These are phyloP conservation scores for Drosophila ficusphila DNA, from an alignment of 1,140 invertebrate genomes.

Conservation along the genomic window DNA sequence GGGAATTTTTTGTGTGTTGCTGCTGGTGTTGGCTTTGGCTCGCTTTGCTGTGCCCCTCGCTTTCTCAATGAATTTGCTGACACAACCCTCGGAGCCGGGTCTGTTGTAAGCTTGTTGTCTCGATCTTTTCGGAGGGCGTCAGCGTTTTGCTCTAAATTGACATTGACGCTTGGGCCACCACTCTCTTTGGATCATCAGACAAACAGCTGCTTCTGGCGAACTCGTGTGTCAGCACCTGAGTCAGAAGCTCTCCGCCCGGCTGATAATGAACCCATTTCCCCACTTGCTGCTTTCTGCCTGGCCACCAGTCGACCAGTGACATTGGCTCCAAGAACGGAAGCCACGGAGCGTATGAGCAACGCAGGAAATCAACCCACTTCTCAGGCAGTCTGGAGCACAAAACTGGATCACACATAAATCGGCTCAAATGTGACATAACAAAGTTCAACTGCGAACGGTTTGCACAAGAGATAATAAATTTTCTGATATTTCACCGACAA, in stretches of 20 bases:
- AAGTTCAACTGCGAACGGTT: conserved; percentile 75
- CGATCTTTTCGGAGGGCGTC: conserved; percentile 57
- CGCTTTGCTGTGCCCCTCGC: conserved; percentile 36
- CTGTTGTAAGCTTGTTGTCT: conserved; percentile 45
- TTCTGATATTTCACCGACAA: conserved; percentile 30
- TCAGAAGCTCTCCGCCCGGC: conserved; percentile 25
- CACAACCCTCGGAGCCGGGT: conserved; percentile 46
- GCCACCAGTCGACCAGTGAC: background rate
- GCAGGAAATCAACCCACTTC: background rate
- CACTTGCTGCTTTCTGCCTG: conserved; percentile 3
- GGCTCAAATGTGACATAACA: conserved; percentile 68
- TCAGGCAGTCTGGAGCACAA: background rate
- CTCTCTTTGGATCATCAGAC: conserved; percentile 2
- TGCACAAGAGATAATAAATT: conserved; percentile 77
- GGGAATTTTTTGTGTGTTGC: conserved; percentile 63
- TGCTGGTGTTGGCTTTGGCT: conserved; percentile 19
- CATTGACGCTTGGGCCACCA: conserved; percentile 66
- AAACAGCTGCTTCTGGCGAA: conserved; percentile 26
- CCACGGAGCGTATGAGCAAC: background rate
- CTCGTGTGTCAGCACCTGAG: conserved; percentile 30
- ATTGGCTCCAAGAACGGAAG: conserved; percentile 6
- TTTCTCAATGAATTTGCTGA: conserved; percentile 75
- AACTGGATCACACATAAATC: conserved; percentile 63
- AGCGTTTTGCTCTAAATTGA: conserved; percentile 74
- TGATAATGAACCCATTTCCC: conserved; percentile 51